These are phyloP conservation scores for Melospiza georgiana DNA, from an alignment of 2,113 vertebrate genomes.

Conservation along the genomic window DNA sequence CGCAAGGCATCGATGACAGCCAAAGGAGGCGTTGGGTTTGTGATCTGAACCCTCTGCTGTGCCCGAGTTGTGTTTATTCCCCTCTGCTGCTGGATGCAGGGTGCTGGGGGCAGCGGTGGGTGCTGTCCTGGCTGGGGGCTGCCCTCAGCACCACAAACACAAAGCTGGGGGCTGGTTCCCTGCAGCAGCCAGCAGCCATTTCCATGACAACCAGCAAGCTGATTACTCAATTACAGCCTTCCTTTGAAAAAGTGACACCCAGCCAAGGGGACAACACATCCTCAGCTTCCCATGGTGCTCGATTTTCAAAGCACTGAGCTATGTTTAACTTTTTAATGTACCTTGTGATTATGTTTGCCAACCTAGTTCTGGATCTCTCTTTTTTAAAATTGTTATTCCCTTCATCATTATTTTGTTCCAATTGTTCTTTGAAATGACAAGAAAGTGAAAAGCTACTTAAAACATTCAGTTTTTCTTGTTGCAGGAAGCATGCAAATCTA, in stretches of 20 bases:
- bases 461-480: background rate
- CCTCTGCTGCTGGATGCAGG: background rate
- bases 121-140: background rate
- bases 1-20: accelerated
- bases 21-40: background rate
- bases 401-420: background rate
- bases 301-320: background rate
- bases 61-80: background rate
- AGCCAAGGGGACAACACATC: slow-evolving; percentile 19
- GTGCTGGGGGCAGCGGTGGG: background rate
- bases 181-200: slow-evolving; percentile 31
- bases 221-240: slow-evolving; percentile 51
- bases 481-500: background rate
- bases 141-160: background rate
- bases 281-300: background rate
- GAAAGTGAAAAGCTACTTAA: background rate
- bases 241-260: slow-evolving; percentile 35
- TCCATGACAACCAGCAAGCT: slow-evolving; percentile 63
- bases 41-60: background rate
- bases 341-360: slow-evolving; percentile 32
- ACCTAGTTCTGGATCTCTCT: background rate
- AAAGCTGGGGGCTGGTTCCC: slow-evolving; percentile 13
- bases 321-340: slow-evolving; percentile 47
- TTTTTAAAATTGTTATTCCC: background rate
- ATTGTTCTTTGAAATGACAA: background rate